Base-by-base conservation (phyloP, 2,888 invertebrate genomes). In the Anthoptus insignis region DNA sequence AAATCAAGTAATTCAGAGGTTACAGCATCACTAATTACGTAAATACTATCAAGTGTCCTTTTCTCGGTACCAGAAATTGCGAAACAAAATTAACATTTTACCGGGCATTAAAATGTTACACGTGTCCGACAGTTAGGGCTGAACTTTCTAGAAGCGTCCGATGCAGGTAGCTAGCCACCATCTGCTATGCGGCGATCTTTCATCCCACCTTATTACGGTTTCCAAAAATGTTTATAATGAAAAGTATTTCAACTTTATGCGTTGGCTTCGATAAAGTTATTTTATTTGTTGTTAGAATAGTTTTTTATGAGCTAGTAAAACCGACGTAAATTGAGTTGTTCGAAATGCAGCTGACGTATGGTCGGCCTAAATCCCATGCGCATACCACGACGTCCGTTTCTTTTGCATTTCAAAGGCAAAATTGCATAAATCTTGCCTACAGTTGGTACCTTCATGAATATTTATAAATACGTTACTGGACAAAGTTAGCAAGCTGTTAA, bases 171-270 rank as follows among this genome's bases (percentile, higher is more conserved):
- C 72, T 42, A 80, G 78, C 50, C 76, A 80, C 42, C 90, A 88
- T 89, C 87, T 89, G 91, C 84, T 87, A 83, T 81, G 81, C 89
- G 90, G 89, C 88, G 84, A 83, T 78, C 90, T 91, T 91, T 92
- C 86, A 90, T 90, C 89, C 89, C 81, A 81, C 80, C 84, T 85
- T 89, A 88, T 87, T 86, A 85, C 82, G 81, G 86, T 87, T 86
- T 87, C 86, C 86, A 84, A 90, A 92, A 90, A 90, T 89, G 90
- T 89, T 90, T 90, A 88, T 87, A 81, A 90, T 87, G 86, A 83
- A 89, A 85, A 86, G 86, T 84, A 86, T 90, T 89, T 86, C 84
- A 88, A 86, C 67, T 87, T 89, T 88, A 88, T 85, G 83, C 79
- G 79, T 81, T 81, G 78, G 80, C 76, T 78, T 84, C 84, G 84